These are phyloP conservation scores for Metaphire vulgaris DNA, from an alignment of 1,140 invertebrate species.

Conservation along the genomic window DNA sequence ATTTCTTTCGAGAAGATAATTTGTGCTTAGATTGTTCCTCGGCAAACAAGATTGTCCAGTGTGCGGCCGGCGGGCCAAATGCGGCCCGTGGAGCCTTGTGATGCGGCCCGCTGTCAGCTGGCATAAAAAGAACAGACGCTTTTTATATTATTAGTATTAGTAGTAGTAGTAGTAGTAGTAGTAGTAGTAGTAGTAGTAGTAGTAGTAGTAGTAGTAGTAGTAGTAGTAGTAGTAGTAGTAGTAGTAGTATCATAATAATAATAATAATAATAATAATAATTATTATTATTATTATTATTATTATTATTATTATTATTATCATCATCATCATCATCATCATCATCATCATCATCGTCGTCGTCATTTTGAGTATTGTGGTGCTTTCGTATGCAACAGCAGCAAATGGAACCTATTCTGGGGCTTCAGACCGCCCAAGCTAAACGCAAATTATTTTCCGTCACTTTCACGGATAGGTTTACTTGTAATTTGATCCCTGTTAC, in stretches of 20 bases:
- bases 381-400: no score
- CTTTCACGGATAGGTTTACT: background rate
- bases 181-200: no score
- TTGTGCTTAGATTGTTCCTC: background rate
- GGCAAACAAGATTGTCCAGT: background rate
- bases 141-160: conserved; percentile 3
- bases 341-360: no score
- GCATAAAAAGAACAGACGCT: background rate
- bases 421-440: background rate
- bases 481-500: no score
- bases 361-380: no score
- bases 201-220: no score
- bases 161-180: background rate
- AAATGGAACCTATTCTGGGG: no score
- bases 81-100: background rate
- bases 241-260: no score
- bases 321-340: no score
- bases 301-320: conserved; percentile 10
- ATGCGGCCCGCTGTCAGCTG: background rate
- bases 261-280: background rate
- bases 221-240: background rate
- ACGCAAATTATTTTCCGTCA: background rate
- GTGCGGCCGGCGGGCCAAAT: background rate
- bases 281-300: conserved; percentile 14
- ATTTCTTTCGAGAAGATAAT: background rate